Evolutionary conservation across 2,797 vertebrate species (phyloP).

Genomic region (Eulemur albifrons): DNA sequence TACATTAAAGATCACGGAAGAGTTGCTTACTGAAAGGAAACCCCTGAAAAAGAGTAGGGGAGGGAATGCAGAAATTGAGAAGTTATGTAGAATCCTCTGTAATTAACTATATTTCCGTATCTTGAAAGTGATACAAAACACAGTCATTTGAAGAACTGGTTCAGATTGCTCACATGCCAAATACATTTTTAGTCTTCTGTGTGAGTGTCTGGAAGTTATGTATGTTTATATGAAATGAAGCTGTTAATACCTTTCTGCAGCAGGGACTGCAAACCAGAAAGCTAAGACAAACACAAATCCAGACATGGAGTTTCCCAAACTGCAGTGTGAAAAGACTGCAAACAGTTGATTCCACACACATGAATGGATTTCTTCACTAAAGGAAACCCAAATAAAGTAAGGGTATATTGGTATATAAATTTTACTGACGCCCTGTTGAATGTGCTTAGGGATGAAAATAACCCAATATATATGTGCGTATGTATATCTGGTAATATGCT

Average conservation of each 20-base stretch:
- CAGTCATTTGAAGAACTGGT: slow-evolving; percentile 81
- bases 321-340: slow-evolving; percentile 89
- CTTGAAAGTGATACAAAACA: slow-evolving; percentile 81
- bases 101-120: slow-evolving; percentile 80
- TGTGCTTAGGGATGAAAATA: neutral
- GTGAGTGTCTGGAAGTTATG: slow-evolving; percentile 84
- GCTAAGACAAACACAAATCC: slow-evolving; percentile 89
- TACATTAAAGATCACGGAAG: slow-evolving; percentile 64
- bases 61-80: slow-evolving; percentile 74
- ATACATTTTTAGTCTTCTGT: slow-evolving; percentile 82
- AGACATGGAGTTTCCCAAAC: slow-evolving; percentile 89
- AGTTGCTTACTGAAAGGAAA: slow-evolving; percentile 76
- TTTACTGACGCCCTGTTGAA: neutral
- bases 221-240: slow-evolving; percentile 90
- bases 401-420: slow-evolving; percentile 81
- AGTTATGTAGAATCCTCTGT: slow-evolving; percentile 71
- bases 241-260: slow-evolving; percentile 91
- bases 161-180: slow-evolving; percentile 83
- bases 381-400: slow-evolving; percentile 91
- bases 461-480: neutral
- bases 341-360: slow-evolving; percentile 85
- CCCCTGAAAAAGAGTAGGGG: slow-evolving; percentile 65
- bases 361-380: slow-evolving; percentile 89
- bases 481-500: neutral
- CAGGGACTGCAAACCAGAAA: slow-evolving; percentile 92